Conservation (phyloP, 92 coral and sea anemone species). For the Scolanthus callimorphus region DNA sequence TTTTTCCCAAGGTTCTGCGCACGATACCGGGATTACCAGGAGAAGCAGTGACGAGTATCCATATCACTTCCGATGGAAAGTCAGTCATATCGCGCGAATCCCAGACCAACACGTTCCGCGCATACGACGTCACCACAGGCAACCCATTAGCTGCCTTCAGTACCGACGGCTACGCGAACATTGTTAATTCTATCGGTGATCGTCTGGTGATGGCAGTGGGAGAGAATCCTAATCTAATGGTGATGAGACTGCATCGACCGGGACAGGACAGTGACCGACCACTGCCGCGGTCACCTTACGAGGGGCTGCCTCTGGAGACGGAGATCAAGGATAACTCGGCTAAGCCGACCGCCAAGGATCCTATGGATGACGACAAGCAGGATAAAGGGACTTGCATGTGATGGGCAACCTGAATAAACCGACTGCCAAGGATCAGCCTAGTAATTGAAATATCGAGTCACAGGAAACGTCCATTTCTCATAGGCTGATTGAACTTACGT, state of each 20-base stretch:
- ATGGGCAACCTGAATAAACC: too few species aligned
- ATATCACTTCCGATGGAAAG: slow-evolving; percentile 44
- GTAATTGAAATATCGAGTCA: too few species aligned
- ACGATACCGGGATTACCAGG: slow-evolving; percentile 28
- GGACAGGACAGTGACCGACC: slow-evolving; percentile 2
- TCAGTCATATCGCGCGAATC: slow-evolving; percentile 42
- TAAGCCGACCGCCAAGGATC: slow-evolving; percentile 34
- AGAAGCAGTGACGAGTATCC: slow-evolving; percentile 25
- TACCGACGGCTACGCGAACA: slow-evolving; percentile 55
- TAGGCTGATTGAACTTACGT: too few species aligned
- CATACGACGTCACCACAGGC: slow-evolving; percentile 46
- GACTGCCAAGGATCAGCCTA: too few species aligned
- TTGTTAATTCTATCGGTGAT: slow-evolving; percentile 44
- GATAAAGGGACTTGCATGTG: too few species aligned
- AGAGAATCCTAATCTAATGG: slow-evolving; percentile 58
- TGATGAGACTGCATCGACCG: slow-evolving; percentile 53
- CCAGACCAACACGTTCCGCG: slow-evolving; percentile 34
- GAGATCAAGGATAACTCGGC: slow-evolving; percentile 23
- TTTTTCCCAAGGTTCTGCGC: too few species aligned
- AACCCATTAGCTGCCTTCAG: slow-evolving; percentile 49
- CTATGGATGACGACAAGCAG: slow-evolving; percentile 65
- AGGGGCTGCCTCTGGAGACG: slow-evolving; percentile 38
- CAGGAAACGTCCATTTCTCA: too few species aligned
- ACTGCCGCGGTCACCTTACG: slow-evolving; percentile 21
- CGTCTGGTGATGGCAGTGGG: slow-evolving; percentile 60